Evolutionary conservation across 2,888 invertebrate species (phyloP).

Genomic region (Xanthorhoe spadicearia): DNA sequence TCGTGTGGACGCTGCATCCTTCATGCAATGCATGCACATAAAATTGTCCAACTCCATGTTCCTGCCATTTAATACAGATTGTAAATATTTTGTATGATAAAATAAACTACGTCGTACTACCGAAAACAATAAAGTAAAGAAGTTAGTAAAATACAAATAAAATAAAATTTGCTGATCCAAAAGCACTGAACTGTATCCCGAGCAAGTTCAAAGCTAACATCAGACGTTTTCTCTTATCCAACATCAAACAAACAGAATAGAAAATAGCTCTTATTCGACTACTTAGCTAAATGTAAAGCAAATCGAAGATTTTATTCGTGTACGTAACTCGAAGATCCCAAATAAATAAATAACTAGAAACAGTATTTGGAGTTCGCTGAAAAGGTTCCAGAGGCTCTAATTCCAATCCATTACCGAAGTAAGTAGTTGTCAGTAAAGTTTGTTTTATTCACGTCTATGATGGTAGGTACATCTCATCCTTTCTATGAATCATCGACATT

Average conservation of each 20-base stretch:
- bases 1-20: not conserved
- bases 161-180: not conserved
- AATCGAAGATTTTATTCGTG: slow-evolving; percentile 3
- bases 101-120: too few species aligned
- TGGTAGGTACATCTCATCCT: slow-evolving; percentile 1
- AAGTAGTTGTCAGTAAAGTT: slow-evolving; percentile 25
- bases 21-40: not conserved
- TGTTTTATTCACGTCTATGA: slow-evolving; percentile 22
- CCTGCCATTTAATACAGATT: not conserved
- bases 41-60: not conserved
- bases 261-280: slow-evolving; percentile 2
- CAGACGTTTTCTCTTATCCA: not conserved
- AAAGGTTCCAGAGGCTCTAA: slow-evolving; percentile 32
- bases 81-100: too few species aligned
- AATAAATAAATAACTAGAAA: slow-evolving; percentile 16
- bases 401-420: slow-evolving; percentile 38
- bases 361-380: slow-evolving; percentile 16
- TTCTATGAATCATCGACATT: not conserved
- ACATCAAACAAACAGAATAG: not conserved
- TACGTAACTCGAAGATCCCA: not conserved
- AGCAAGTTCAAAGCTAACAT: not conserved
- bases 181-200: not conserved
- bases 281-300: slow-evolving; percentile 6
- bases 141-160: too few species aligned
- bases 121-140: too few species aligned